These are phyloP conservation scores for Mactra quadrangularis DNA, from an alignment of 1,140 invertebrate genomes.

Conservation along the genomic window DNA sequence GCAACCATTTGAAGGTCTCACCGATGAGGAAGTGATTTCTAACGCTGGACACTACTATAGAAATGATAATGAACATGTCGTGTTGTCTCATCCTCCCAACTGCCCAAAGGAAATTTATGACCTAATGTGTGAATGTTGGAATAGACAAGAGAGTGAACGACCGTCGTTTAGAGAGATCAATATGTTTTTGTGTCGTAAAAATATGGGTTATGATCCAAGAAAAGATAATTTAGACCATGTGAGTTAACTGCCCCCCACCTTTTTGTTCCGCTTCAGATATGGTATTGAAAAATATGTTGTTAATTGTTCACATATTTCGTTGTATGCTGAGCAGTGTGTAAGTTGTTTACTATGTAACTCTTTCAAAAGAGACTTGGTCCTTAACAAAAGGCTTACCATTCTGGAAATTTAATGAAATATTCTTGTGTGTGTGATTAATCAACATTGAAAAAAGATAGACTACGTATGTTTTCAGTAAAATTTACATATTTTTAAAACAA, in stretches of 20 bases:
- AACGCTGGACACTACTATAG: slow-evolving; percentile 83
- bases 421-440: too few species aligned
- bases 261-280: not conserved
- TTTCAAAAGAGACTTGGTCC: too few species aligned
- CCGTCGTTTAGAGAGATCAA: slow-evolving; percentile 95
- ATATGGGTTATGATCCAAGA: slow-evolving; percentile 87
- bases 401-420: too few species aligned
- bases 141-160: slow-evolving; percentile 88
- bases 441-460: too few species aligned
- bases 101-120: slow-evolving; percentile 88
- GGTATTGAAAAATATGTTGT: not conserved
- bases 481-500: too few species aligned
- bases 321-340: not conserved
- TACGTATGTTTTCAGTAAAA: too few species aligned
- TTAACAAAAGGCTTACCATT: too few species aligned
- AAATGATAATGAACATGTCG: slow-evolving; percentile 70
- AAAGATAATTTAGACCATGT: slow-evolving; percentile 73
- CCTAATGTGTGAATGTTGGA: slow-evolving; percentile 97
- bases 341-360: too few species aligned
- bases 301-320: not conserved
- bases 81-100: slow-evolving; percentile 73
- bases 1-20: slow-evolving; percentile 91
- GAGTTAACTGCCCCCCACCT: slow-evolving; percentile 40
- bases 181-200: slow-evolving; percentile 94
- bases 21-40: slow-evolving; percentile 91